Evolutionary conservation across 2,888 invertebrate genomes (phyloP), one percentile per base, ranked within the genome.

Genomic region (Timema podura): DNA sequence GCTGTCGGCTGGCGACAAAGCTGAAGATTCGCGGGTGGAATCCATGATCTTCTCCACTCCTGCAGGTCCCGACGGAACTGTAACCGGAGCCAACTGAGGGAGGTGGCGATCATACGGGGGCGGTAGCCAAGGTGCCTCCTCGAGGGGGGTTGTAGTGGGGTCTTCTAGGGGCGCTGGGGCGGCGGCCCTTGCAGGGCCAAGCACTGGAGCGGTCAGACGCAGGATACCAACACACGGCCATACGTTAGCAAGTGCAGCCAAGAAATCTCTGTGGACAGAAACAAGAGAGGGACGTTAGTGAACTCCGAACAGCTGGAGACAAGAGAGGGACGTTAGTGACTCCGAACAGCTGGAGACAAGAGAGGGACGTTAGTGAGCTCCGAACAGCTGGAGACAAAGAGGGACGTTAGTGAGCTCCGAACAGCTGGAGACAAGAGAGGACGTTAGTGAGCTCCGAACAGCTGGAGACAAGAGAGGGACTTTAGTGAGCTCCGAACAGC

Each of bases 51-150:
- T 11, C 47, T 68, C 68, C 68, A 68, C 59, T 68, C 68, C 68
- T 46, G 54, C 30, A 68, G 30, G 48, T 61, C 68, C 47, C 68
- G 45, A 16, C 68, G 59, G 68, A 68, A 57, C 30, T 59, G 67
- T 54, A 67, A 16, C 15, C 46, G 16, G 44, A 44, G 48, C 61
- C 44, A 44, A 30, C 30, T 15, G 7, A 16, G 61, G 30, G 45
- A 30, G 30, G 68, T 46, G n/a, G 68, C 15, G 46, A 48, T 68
- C 68, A 68, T 68, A 48, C 68, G 68, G 9, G 13, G n/a, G 45
- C 49, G 44, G 47, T 65, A 11, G 16, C 54, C 15, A 46, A 11
- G 16, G 48, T 48, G 61, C 9, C 61, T 10, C 61, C 9, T n/a
- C 61, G 30, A 45, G 44, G 61, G 16, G 57, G 57, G 57, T 5